Base-by-base conservation (phyloP, 2,888 invertebrate species). In the Heteromurus nitidus region DNA sequence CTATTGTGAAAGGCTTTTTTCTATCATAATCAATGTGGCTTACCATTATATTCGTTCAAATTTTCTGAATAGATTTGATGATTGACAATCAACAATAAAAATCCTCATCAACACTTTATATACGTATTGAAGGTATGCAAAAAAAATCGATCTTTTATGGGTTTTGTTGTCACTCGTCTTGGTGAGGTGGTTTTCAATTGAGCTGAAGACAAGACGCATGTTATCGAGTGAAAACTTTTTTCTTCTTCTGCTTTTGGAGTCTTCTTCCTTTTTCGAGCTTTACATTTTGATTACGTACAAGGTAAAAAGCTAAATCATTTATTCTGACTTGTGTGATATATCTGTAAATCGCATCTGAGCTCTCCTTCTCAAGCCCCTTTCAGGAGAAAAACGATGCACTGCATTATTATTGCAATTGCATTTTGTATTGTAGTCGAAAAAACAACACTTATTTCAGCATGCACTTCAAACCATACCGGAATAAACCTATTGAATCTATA, bases 91-190 rank as follows among this genome's bases (percentile, higher is more conserved):
- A 5, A 53, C 53, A 53, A 53, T 53, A 30, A 18, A 60, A 0
- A 30, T 60, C 60, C 13, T 60, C 60, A 18, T 50, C 7, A 1
- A 58, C 24, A 64, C 42, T 18, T 20, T 42, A 42, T 16, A 26
- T 24, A 58, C 24, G 26, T 22, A 24, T 55, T 55, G 22, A 55
- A n/a, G 3, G 22, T 24, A 22, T 55, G 24, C 24, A 55, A 55
- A 55, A n/a, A n/a, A 64, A 64, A 64, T 64, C 64, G 42, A 64
- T 64, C 64, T 36, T 64, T 36, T 42, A 64, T 42, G 64, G 36
- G 42, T 64, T 64, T 64, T 64, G 64, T 64, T 44, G 24, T 64
- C 22, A 20, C 22, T 53, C n/a, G n/a, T n/a, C n/a, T 30, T 16
- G 60, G 30, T 60, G 31, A 18, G 30, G 60, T 30, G 60, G 28